A percentile compares a stretch with the other conserved stretches of the same genome.
phyloP scores from a whole-genome alignment of 2,888 invertebrate species.

The Carabus problematicus region DNA sequence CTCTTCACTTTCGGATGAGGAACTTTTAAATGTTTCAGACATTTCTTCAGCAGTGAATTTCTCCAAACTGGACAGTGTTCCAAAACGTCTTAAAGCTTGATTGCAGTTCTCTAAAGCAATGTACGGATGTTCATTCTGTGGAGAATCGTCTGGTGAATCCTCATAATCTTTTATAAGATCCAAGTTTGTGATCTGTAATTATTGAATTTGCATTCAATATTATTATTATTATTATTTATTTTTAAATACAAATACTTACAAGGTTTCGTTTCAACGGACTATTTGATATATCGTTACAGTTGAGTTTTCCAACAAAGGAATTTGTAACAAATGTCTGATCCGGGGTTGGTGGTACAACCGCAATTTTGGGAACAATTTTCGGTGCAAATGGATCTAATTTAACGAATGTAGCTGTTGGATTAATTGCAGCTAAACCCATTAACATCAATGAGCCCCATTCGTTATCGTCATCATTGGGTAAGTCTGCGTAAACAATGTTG shows the following conservation, averaged over 20 bases:
- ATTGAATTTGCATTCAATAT: slow-evolving; percentile 6
- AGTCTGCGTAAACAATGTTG: slow-evolving; percentile 44
- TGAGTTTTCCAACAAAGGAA: slow-evolving; percentile 20
- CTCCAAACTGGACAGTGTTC: slow-evolving; percentile 77
- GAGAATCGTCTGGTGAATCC: slow-evolving; percentile 74
- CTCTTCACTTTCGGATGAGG: slow-evolving; percentile 48
- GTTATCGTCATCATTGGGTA: slow-evolving; percentile 58
- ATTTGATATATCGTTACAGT: slow-evolving; percentile 35
- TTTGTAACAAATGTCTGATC: slow-evolving; percentile 59
- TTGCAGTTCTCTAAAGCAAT: slow-evolving; percentile 70
- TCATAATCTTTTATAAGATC: slow-evolving; percentile 62
- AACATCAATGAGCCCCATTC: slow-evolving; percentile 73
- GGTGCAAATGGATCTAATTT: slow-evolving; percentile 64
- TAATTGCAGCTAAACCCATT: slow-evolving; percentile 70
- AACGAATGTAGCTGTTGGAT: slow-evolving; percentile 67
- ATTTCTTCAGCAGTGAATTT: slow-evolving; percentile 68
- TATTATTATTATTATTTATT: slow-evolving; percentile 19
- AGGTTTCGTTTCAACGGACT: slow-evolving; percentile 34
- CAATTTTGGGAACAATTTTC: slow-evolving; percentile 69
- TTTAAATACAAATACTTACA: slow-evolving; percentile 19
- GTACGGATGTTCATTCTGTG: slow-evolving; percentile 76
- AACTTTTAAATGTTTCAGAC: slow-evolving; percentile 41
- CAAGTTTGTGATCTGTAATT: slow-evolving; percentile 44
- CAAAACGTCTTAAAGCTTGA: slow-evolving; percentile 64
- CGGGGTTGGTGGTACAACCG: slow-evolving; percentile 78